A percentile compares a stretch with the other conserved stretches of the same genome.
These are phyloP conservation scores for Aldabrachelys gigantea DNA, from an alignment of 2,113 vertebrate genomes.

Conservation along the genomic window DNA sequence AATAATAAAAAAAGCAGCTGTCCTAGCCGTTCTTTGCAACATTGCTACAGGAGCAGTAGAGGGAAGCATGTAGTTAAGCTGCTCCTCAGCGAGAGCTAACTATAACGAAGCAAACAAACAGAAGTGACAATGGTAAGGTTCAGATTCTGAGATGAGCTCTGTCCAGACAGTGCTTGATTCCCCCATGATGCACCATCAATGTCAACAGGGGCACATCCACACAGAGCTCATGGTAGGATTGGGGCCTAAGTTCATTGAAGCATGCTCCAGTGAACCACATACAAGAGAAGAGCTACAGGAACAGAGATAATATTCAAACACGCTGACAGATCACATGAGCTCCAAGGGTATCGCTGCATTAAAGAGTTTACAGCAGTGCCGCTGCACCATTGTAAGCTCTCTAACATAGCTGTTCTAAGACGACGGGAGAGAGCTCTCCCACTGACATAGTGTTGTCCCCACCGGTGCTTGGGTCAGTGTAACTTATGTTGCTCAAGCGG, in stretches of 20 bases:
- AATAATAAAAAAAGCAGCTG: conserved; percentile 28
- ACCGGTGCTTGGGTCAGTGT: too few species aligned
- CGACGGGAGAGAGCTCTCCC: too few species aligned
- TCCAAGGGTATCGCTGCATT: background rate
- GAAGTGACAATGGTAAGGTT: background rate
- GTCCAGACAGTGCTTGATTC: background rate
- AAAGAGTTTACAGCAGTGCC: too few species aligned
- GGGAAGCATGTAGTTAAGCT: background rate
- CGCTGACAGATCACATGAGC: background rate
- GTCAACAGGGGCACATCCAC: rapidly evolving
- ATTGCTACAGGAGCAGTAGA: background rate
- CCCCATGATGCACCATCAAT: background rate
- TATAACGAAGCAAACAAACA: conserved; percentile 49
- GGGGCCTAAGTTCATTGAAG: background rate
- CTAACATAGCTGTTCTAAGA: too few species aligned
- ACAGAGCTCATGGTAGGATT: background rate
- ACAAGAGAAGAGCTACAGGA: background rate
- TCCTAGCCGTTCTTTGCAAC: conserved; percentile 8
- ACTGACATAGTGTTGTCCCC: too few species aligned
- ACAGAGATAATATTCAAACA: background rate
- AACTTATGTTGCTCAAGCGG: too few species aligned
- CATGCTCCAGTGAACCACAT: background rate
- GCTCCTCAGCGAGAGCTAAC: conserved; percentile 19
- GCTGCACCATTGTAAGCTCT: too few species aligned
- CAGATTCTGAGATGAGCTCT: background rate